Conservation (phyloP, 2,797 vertebrate genomes). For the Brotula barbata region DNA sequence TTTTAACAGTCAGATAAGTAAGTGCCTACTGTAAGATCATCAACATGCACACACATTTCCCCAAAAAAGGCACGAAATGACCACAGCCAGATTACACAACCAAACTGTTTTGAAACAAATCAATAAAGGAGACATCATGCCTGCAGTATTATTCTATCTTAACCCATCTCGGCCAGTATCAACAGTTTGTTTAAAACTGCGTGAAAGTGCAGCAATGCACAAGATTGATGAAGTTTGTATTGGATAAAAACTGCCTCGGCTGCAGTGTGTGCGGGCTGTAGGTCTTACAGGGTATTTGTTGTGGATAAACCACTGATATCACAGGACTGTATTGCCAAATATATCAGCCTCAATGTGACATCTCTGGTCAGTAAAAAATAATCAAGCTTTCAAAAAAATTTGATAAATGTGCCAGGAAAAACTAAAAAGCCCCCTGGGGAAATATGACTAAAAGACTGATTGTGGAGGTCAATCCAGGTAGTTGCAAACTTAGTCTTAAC, state of each 20-base stretch:
- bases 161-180: conserved; percentile 33
- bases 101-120: conserved; percentile 17
- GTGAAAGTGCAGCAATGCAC: conserved; percentile 18
- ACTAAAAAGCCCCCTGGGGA: not conserved
- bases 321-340: not conserved
- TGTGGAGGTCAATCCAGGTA: not conserved
- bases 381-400: conserved; percentile 19
- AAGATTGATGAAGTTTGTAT: conserved; percentile 45
- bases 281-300: conserved; percentile 10
- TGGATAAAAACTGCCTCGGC: conserved; percentile 26
- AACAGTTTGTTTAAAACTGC: conserved; percentile 42
- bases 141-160: conserved; percentile 26
- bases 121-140: conserved; percentile 23
- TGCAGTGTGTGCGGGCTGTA: conserved; percentile 1
- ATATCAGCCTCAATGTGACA: conserved; percentile 5
- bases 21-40: not conserved
- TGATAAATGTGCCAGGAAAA: conserved; percentile 12
- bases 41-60: conserved; percentile 24
- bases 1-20: not conserved
- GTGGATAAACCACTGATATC: conserved; percentile 22
- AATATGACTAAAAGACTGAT: not conserved
- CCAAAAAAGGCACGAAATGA: conserved; percentile 34
- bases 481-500: too few species aligned
- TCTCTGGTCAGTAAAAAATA: conserved; percentile 22
- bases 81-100: conserved; percentile 23